Conservation (phyloP, 2,113 vertebrate species). For the Chloroceryle aenea region DNA sequence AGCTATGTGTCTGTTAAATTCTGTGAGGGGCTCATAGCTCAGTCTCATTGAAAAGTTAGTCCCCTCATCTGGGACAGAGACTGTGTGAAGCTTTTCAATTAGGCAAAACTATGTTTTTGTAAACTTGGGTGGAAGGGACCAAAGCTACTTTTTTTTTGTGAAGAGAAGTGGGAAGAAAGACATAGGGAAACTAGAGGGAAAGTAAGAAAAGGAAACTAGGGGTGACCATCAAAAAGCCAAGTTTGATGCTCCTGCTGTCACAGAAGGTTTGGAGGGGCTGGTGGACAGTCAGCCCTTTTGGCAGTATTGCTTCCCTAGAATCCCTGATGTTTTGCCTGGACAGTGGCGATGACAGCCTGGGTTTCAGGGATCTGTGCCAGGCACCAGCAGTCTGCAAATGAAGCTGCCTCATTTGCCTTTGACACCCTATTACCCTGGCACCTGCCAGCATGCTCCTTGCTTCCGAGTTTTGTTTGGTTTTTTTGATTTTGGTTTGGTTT, state of each 20-base stretch:
- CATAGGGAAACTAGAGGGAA: background rate
- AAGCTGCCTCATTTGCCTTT: background rate
- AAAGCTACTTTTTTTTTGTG: background rate
- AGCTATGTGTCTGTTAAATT: background rate
- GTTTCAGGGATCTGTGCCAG: background rate
- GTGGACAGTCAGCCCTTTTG: rapidly evolving
- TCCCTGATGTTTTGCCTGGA: background rate
- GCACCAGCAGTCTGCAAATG: background rate
- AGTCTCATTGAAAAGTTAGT: background rate
- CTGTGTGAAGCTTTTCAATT: background rate
- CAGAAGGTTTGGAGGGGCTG: background rate
- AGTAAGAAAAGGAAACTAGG: background rate
- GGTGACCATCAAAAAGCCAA: background rate
- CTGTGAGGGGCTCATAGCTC: background rate
- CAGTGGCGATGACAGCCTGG: background rate
- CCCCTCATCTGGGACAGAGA: background rate
- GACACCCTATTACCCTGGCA: background rate
- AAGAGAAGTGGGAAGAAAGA: background rate
- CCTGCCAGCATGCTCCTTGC: background rate
- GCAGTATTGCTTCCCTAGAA: background rate
- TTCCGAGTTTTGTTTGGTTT: background rate
- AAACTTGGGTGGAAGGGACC: background rate
- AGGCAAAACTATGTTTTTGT: background rate
- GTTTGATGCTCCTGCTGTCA: background rate
- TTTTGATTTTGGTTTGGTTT: too few species aligned